Base-by-base conservation (phyloP, 2,888 invertebrate genomes). In the Apamea epomidion region DNA sequence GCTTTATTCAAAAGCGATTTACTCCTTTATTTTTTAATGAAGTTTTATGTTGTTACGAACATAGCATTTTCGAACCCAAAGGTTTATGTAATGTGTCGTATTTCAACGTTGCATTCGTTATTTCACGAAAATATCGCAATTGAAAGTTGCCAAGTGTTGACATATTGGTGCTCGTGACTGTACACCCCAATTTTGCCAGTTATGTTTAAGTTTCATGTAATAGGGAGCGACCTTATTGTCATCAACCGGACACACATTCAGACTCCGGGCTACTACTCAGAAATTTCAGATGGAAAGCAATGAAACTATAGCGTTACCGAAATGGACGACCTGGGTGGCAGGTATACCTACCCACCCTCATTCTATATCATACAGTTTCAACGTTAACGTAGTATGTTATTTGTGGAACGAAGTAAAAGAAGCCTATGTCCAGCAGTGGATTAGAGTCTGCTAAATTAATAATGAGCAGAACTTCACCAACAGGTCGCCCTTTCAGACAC, bases 401-500 rank as follows among this genome's bases (percentile, higher is more conserved):
- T 32, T n/a, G 37, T 29, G 29, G 16, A 21, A 54, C 2, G 0
- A 10, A 8, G 2, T 68, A 37, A 12, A 5, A 62, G 14, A 21
- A 68, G 0, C 16, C 6, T 0, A 45, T 80, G 37, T 10, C 65
- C 65, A 58, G 37, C 18, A 18, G 18, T 16, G 25, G 2, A 74
- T 18, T 12, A 16, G 10, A 65, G 0, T 21, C 16, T 0, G 21
- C 12, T 62, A 29, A 81, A 76, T 81, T 54, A 45, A 29, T 29
- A 67, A 79, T 18, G 37, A 48, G 29, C 64, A 42, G 29, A 74
- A 42, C 45, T 74, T 51, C 16, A 75, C 62, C 54, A 81, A 81
- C 82, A 81, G 83, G 51, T 77, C 54, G 25, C 32, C 32, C 12
- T 70, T 73, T 5, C n/a, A 72, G 37, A 45, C 21, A 32, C 45